Evolutionary conservation across 2,113 vertebrate genomes (phyloP).

Genomic region (Xiphorhynchus elegans): DNA sequence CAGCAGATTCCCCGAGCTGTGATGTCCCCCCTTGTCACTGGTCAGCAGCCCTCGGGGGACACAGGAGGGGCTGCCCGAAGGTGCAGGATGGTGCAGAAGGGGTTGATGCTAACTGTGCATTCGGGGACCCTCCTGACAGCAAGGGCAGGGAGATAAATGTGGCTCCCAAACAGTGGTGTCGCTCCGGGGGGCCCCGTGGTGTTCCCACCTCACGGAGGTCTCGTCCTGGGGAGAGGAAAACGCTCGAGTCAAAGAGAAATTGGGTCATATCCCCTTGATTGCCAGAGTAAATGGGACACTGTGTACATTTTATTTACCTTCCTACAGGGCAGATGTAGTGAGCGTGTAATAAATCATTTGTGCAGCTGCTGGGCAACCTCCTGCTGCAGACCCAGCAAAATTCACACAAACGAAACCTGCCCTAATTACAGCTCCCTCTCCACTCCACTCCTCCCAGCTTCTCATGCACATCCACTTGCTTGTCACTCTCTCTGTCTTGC

Average conservation of each 20-base stretch:
- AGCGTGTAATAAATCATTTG: slow-evolving; percentile 70
- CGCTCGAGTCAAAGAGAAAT: slow-evolving; percentile 32
- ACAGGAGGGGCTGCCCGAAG: background rate
- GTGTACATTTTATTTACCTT: slow-evolving; percentile 71
- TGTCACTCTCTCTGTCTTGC: background rate
- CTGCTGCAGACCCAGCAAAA: slow-evolving; percentile 69
- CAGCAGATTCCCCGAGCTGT: accelerated
- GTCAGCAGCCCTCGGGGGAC: background rate
- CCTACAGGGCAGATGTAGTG: slow-evolving; percentile 67
- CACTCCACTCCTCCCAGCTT: slow-evolving; percentile 16
- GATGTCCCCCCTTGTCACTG: background rate
- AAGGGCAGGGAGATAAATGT: background rate
- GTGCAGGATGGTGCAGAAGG: background rate
- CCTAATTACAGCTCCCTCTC: slow-evolving; percentile 63
- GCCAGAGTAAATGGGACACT: slow-evolving; percentile 65
- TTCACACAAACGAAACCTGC: slow-evolving; percentile 54
- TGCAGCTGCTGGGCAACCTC: slow-evolving; percentile 71
- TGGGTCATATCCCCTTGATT: slow-evolving; percentile 61
- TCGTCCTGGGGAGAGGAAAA: slow-evolving; percentile 2
- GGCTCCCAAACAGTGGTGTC: background rate
- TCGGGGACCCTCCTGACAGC: background rate
- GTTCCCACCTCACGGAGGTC: background rate
- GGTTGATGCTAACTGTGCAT: background rate
- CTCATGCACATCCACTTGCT: background rate
- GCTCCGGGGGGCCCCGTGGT: accelerated